A percentile compares a stretch with the other conserved stretches of the same genome.
Evolutionary conservation across 2,888 invertebrate genomes (phyloP).

Genomic region (Patella caerulea): DNA sequence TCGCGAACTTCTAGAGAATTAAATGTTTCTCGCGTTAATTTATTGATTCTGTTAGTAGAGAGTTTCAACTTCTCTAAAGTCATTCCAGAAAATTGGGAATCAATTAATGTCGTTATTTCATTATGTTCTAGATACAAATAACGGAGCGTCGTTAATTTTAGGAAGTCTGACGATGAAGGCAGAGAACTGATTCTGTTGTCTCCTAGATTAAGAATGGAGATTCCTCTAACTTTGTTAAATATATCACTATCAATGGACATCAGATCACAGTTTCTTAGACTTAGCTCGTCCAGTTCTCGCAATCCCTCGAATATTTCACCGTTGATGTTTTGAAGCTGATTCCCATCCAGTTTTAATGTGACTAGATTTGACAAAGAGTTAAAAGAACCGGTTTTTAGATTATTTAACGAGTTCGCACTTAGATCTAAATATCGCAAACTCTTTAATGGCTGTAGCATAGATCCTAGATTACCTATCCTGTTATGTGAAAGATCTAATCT

Average conservation of each 20-base stretch:
- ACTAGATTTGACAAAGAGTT: constrained; percentile 40
- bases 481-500: constrained; percentile 54
- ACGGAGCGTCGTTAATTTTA: constrained; percentile 41
- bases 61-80: constrained; percentile 48
- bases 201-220: constrained; percentile 50
- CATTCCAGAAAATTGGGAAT: constrained; percentile 50
- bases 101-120: constrained; percentile 38
- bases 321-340: constrained; percentile 44
- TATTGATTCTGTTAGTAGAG: constrained; percentile 50
- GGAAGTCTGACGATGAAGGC: constrained; percentile 42
- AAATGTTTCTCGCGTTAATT: constrained; percentile 41
- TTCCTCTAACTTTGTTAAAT: constrained; percentile 40
- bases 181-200: constrained; percentile 48
- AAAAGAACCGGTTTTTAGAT: constrained; percentile 46
- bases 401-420: constrained; percentile 40
- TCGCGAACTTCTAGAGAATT: constrained; percentile 40
- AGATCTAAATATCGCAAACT: constrained; percentile 46
- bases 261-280: constrained; percentile 47
- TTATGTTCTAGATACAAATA: constrained; percentile 51
- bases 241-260: constrained; percentile 47
- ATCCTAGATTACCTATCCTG: constrained; percentile 37
- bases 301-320: constrained; percentile 50
- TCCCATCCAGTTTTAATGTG: constrained; percentile 47
- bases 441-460: constrained; percentile 40
- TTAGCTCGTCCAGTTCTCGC: constrained; percentile 41